Evolutionary conservation across 1,140 invertebrate genomes (phyloP), one percentile per base, ranked within the genome.

Genomic region (Caenorhabditis remanei): DNA sequence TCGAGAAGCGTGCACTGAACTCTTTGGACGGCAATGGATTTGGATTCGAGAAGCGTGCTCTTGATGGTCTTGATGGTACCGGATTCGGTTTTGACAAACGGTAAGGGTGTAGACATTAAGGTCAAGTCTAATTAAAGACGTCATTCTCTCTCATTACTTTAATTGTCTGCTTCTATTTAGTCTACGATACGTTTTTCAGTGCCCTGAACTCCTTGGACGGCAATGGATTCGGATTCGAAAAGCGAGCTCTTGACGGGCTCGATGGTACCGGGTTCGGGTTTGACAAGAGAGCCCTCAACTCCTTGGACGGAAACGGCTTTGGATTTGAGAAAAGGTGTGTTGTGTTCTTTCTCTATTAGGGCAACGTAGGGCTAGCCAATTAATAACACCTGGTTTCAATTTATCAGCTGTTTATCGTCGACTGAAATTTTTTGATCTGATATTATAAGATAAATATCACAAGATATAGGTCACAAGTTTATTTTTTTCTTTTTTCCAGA

Each of bases 1-100:
- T 84, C 82, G 82, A 84, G 53, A 84, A 84, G 82, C 53, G 82
- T 56, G 82, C 82, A 41, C 40, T 84, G 82, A 61, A 84, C 55
- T 61, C 53, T 6, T 21, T 84, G 48, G 82, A 84, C 19, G 53
- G 53, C n/a, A 32, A 56, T 41, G 82, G 55, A n/a, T 84, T 84
- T n/a, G 82, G 82, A 8, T 84, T 84, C 46, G 82, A 84, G 53
- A 84, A 84, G 21, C 82, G 82, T 41, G 82, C 82, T 58, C 24
- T 84, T 13, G 56, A 84, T 84, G 53, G 53, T 84, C 82, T 84
- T 46, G 82, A 84, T 84, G 82, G 82, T 16, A 46, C 32, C 7
- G 82, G 82, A 19, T 84, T 84, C 46, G 53, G 82, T n/a, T 84
- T 84, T 53, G 82, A 84, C 6, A 84, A 84, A 24, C 53, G 82